These are phyloP conservation scores for Argopecten irradians DNA, from an alignment of 1,140 invertebrate species.

Conservation along the genomic window DNA sequence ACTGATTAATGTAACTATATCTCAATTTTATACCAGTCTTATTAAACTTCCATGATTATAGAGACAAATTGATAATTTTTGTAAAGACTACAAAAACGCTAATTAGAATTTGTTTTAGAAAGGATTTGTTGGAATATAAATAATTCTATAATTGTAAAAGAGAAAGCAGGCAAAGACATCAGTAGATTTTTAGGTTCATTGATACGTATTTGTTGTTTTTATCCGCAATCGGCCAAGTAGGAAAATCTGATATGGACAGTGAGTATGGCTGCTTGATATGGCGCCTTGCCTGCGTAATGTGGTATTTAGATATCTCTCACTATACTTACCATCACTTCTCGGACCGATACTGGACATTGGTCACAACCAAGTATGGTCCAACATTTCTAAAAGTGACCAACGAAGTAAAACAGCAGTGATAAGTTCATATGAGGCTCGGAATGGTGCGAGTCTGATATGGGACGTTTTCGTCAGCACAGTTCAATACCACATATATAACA, in stretches of 20 bases:
- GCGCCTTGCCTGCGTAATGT: not conserved
- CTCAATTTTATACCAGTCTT: too few relatives aligned
- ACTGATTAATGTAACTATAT: too few relatives aligned
- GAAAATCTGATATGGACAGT: conserved; percentile 62
- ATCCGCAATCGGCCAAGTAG: conserved; percentile 45
- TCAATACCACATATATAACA: not conserved
- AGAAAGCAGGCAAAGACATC: conserved; percentile 36
- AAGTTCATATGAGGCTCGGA: not conserved
- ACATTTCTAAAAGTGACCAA: not conserved
- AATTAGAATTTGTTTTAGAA: too few relatives aligned
- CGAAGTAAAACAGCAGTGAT: not conserved
- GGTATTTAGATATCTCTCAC: not conserved
- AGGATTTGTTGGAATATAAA: too few relatives aligned
- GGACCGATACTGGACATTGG: not conserved
- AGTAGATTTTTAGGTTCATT: conserved; percentile 43
- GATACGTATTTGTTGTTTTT: conserved; percentile 42
- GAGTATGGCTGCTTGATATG: conserved; percentile 50
- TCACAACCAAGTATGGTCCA: not conserved
- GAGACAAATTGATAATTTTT: too few relatives aligned
- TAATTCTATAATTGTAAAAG: conserved; percentile 25
- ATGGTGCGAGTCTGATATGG: not conserved
- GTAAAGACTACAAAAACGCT: too few relatives aligned
- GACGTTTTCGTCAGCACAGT: too few relatives aligned
- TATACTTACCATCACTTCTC: conserved; percentile 4
- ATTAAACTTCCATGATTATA: too few relatives aligned